phyloP scores from a whole-genome alignment of 2,888 invertebrate genomes.

The Megamerina dolium region DNA sequence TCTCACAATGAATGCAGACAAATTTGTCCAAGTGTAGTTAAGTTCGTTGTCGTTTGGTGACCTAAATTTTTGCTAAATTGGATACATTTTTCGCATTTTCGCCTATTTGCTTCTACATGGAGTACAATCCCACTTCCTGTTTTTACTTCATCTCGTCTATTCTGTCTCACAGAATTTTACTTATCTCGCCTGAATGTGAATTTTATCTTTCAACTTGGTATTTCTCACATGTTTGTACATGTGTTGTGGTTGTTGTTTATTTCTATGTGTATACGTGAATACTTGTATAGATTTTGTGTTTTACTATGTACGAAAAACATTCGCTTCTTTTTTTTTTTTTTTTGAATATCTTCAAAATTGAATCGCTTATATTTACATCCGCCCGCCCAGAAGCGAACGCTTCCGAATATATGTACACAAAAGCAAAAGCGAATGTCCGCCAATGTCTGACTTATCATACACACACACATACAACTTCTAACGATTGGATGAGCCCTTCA shows the following conservation, averaged over 20 bases:
- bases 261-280: no score
- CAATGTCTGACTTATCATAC: no score
- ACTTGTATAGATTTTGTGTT: not conserved
- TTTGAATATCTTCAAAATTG: slow-evolving; percentile 9
- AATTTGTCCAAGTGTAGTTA: no score
- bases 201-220: slow-evolving; percentile 11
- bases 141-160: slow-evolving; percentile 12
- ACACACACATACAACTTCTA: no score
- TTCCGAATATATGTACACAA: no score
- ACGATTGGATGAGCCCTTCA: no score
- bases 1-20: no score
- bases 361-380: no score
- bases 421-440: no score
- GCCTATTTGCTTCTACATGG: slow-evolving; percentile 22
- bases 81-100: slow-evolving; percentile 45
- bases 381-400: no score
- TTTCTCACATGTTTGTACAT: slow-evolving; percentile 2
- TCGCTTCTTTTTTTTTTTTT: not conserved
- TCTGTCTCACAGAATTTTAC: not conserved
- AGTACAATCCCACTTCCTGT: slow-evolving; percentile 13
- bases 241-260: no score
- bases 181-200: slow-evolving; percentile 6
- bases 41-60: slow-evolving; percentile 30
- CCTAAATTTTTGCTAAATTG: slow-evolving; percentile 45
- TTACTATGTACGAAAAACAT: not conserved